Base-by-base conservation (phyloP, 2,888 invertebrate genomes). In the Aelia acuminata region DNA sequence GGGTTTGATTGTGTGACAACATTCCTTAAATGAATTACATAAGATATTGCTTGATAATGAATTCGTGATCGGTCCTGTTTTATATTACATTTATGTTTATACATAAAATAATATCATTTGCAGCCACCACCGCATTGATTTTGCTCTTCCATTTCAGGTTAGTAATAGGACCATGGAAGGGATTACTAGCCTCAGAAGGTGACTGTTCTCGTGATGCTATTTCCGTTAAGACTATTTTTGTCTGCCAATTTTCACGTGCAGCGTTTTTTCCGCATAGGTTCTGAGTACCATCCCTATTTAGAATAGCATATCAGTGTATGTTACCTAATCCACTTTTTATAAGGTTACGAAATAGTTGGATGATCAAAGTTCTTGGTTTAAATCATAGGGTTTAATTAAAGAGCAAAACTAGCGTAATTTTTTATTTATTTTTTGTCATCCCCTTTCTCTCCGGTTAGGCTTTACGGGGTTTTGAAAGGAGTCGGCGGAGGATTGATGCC, bases 191-290 rank as follows among this genome's bases (percentile, higher is more conserved):
- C 8, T 11, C n/a, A 26, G 26, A 57, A 26, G 57, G n/a, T n/a
- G 26, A n/a, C 26, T 11, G n/a, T 57, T 26, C 26, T 26, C 0
- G 13, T 11, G 57, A 26, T 57, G 57, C 57, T 57, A 57, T 57
- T 57, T 57, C 13, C 26, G 57, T 26, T 57, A n/a, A 26, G 57
- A 26, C 26, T 57, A 57, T 57, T 57, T 57, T 26, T 13, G 57
- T 57, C 57, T 57, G 57, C 57, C 57, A 57, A 57, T 57, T 57
- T 57, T 57, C 57, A 26, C 57, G 26, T 57, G 57, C 26, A 57
- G 13, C 57, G 11, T 26, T 57, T 57, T 53, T 53, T 26, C 4
- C 26, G 13, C 15, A 13, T 3, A 13, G 13, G 10, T 57, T 57
- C 57, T 13, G 26, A 11, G 26, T 13, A 26, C 57, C 18, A 26